Conservation (phyloP, 2,888 invertebrate species). For the Nomada lathburiana region DNA sequence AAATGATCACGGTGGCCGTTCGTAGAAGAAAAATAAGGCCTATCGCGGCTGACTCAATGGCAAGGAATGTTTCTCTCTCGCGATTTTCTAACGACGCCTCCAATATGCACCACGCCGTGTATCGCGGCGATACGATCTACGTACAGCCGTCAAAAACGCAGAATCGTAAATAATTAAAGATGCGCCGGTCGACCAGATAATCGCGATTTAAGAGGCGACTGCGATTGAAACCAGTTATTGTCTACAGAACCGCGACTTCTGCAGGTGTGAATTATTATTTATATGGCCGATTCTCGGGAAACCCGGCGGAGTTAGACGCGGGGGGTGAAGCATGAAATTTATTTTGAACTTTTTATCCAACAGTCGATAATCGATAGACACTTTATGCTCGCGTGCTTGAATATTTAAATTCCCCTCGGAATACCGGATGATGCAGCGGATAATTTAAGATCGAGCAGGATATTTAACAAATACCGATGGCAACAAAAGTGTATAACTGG, state of each 20-base stretch:
- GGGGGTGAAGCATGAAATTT: neutral
- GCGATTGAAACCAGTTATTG: constrained; percentile 24
- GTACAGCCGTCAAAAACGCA: constrained; percentile 39
- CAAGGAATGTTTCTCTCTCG: constrained; percentile 43
- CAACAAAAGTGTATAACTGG: neutral
- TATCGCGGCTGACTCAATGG: constrained; percentile 48
- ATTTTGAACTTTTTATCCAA: too few relatives aligned
- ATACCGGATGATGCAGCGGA: neutral
- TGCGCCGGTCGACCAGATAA: constrained; percentile 20
- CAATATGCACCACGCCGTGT: constrained; percentile 38
- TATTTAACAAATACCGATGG: neutral
- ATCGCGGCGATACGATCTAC: constrained; percentile 36
- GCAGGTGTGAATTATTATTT: constrained; percentile 6
- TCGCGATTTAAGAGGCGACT: constrained; percentile 12
- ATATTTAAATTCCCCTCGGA: neutral
- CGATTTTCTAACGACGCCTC: constrained; percentile 33
- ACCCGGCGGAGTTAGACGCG: too few relatives aligned
- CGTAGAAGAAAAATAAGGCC: constrained; percentile 8
- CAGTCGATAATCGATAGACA: too few relatives aligned
- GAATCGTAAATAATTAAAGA: constrained; percentile 47
- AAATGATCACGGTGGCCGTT: constrained; percentile 40
- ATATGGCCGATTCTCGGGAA: neutral
- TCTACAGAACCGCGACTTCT: neutral
- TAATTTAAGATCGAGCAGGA: neutral
- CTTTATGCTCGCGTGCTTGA: neutral